phyloP scores from a whole-genome alignment of 2,888 invertebrate genomes.

The Noctua janthe region DNA sequence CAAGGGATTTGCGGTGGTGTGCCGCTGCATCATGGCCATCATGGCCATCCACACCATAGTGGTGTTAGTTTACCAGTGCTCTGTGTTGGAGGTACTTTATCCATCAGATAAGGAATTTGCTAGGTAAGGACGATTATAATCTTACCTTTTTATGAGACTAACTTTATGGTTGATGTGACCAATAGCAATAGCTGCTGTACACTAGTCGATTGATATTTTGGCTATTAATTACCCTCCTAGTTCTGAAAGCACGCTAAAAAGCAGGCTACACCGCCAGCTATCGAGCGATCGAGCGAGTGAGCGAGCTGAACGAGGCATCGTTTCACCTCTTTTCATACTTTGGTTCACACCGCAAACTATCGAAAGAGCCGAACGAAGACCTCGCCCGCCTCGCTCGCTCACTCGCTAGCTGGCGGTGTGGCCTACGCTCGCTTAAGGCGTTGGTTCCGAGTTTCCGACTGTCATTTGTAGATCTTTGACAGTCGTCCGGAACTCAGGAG shows the following conservation, averaged over 20 bases:
- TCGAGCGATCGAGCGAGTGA: too few relatives aligned
- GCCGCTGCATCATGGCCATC: conserved; percentile 93
- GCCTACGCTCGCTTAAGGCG: not conserved
- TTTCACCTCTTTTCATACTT: too few relatives aligned
- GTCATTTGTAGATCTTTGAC: not conserved
- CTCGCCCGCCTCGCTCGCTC: too few relatives aligned
- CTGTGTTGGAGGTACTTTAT: conserved; percentile 94
- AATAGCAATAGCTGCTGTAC: not conserved
- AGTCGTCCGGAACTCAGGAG: not conserved
- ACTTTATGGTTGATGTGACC: not conserved
- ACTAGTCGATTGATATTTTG: not conserved
- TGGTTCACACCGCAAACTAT: too few relatives aligned
- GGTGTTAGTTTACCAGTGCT: conserved; percentile 95
- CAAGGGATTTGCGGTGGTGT: conserved; percentile 94
- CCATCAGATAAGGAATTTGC: conserved; percentile 93
- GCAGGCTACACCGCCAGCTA: too few relatives aligned
- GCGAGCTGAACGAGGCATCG: too few relatives aligned
- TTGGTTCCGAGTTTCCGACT: not conserved
- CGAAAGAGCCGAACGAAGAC: too few relatives aligned
- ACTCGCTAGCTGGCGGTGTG: too few relatives aligned
- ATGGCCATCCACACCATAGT: conserved; percentile 93
- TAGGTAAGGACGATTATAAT: conserved; percentile 90
- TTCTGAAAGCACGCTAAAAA: not conserved
- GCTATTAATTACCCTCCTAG: not conserved
- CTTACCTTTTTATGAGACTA: not conserved